Evolutionary conservation across 2,113 vertebrate genomes (phyloP), one percentile per base, ranked within the genome.

Genomic region (Pyrgilauda ruficollis): DNA sequence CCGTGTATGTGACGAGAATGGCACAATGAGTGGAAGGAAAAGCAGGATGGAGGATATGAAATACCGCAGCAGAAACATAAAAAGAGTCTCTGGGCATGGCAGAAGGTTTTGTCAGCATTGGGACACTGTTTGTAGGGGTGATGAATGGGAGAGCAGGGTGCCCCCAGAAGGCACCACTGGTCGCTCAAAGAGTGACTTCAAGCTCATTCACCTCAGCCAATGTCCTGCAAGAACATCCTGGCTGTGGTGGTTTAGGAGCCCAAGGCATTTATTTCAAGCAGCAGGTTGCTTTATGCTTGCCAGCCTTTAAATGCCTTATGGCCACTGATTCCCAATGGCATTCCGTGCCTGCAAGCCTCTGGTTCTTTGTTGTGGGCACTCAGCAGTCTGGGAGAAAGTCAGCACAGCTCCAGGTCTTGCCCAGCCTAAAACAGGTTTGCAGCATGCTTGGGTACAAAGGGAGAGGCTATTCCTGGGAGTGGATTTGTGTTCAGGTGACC

Each of bases 391-490:
- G 3, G 47, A 46, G 62, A 53, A 87, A 63, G 20, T 22, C 64
- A 56, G 41, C 49, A 52, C 43, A 90, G 19, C 75, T 87, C 18
- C 35, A 31, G 24, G 24, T 80, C 26, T 58, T 72, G 28, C 56
- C 13, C 27, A 66, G 62, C 8, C 59, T 41, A 41, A 77, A 70
- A 19, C 6, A 80, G 17, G 19, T 73, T 62, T 69, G 76, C 82
- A 66, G 7, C 15, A 7, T 0, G 2, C 35, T 10, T 39, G n/a
- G 46, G 61, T 0, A 0, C 61, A 27, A 4, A 19, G 50, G 26
- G 70, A 73, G 44, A 56, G 22, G 7, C 59, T 76, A 0, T 49
- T 79, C 22, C 70, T 66, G 58, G 30, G 68, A 22, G 27, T 23
- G 61, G 27, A 28, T 88, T 77, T 66, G 8, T 33, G 47, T 37